These are phyloP conservation scores for Ptychobarbus kaznakovi DNA, from an alignment of 2,797 vertebrate species.

Conservation along the genomic window DNA sequence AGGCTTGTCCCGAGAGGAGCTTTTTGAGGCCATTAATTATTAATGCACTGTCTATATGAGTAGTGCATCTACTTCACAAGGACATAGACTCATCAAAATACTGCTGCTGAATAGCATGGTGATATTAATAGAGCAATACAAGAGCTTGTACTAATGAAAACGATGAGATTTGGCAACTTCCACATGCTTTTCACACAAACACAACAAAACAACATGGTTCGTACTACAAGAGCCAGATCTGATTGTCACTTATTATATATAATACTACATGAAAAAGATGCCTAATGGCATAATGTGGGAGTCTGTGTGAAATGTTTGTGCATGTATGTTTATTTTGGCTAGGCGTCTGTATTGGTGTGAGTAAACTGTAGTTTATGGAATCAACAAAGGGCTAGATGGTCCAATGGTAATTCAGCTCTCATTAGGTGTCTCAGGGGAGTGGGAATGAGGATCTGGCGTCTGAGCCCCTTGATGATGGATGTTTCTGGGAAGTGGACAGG, in stretches of 20 bases:
- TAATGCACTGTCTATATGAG: conserved; percentile 49
- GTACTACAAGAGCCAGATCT: not conserved
- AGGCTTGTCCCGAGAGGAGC: conserved; percentile 8
- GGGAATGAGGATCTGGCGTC: conserved; percentile 52
- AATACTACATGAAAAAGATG: not conserved
- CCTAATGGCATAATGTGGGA: too few relatives aligned
- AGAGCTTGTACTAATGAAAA: not conserved
- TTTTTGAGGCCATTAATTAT: conserved; percentile 51
- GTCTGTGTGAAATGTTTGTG: not conserved
- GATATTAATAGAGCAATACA: not conserved
- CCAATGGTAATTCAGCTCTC: conserved; percentile 75
- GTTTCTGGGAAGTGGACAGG: conserved; percentile 81
- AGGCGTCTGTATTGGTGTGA: conserved; percentile 68
- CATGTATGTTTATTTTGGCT: conserved; percentile 62
- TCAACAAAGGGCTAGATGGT: conserved; percentile 80
- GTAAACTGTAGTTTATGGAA: conserved; percentile 70
- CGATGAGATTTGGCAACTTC: not conserved
- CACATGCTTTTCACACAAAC: not conserved
- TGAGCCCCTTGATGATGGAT: conserved; percentile 79
- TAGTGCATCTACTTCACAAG: conserved; percentile 34
- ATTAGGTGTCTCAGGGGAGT: conserved; percentile 75
- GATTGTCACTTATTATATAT: not conserved
- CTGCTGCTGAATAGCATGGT: not conserved
- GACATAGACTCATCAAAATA: conserved; percentile 28
- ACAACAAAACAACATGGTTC: not conserved